These are phyloP conservation scores for Gymnocheta viridis DNA, from an alignment of 2,888 invertebrate genomes.

Conservation along the genomic window DNA sequence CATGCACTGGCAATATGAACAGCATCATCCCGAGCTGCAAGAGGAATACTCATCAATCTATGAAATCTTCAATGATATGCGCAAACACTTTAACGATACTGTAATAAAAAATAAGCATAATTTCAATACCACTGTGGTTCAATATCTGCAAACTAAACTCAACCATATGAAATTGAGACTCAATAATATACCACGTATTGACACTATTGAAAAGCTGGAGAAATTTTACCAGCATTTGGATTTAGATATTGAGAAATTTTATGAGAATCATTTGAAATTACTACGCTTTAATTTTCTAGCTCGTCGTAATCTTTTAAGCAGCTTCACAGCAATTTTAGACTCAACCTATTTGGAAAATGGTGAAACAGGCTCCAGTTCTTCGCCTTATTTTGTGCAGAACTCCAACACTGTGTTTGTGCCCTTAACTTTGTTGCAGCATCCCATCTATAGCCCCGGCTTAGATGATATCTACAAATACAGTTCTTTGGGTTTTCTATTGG, in stretches of 20 bases:
- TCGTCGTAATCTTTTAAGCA: not conserved
- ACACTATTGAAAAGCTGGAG: conserved; percentile 50
- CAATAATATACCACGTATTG: conserved; percentile 68
- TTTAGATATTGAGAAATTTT: conserved; percentile 50
- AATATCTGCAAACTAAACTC: conserved; percentile 66
- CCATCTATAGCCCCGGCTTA: conserved; percentile 66
- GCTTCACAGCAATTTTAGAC: not conserved
- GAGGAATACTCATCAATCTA: conserved; percentile 50
- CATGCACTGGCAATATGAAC: conserved; percentile 71
- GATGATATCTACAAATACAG: conserved; percentile 70
- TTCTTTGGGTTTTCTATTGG: conserved; percentile 70
- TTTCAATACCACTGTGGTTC: conserved; percentile 57
- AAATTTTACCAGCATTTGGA: conserved; percentile 56
- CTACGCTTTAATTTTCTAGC: conserved; percentile 47
- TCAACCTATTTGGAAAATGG: conserved; percentile 51
- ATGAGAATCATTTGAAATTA: conserved; percentile 69
- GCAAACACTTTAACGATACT: conserved; percentile 64
- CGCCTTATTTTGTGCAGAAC: conserved; percentile 68
- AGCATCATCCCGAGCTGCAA: conserved; percentile 46
- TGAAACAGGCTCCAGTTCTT: conserved; percentile 64
- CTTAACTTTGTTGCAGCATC: conserved; percentile 65
- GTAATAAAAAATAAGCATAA: conserved; percentile 59
- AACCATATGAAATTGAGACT: conserved; percentile 69
- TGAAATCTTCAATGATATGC: conserved; percentile 60
- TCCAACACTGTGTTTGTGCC: conserved; percentile 69